Base-by-base conservation (phyloP, 2,797 vertebrate genomes). In the Onychomys leucogaster region DNA sequence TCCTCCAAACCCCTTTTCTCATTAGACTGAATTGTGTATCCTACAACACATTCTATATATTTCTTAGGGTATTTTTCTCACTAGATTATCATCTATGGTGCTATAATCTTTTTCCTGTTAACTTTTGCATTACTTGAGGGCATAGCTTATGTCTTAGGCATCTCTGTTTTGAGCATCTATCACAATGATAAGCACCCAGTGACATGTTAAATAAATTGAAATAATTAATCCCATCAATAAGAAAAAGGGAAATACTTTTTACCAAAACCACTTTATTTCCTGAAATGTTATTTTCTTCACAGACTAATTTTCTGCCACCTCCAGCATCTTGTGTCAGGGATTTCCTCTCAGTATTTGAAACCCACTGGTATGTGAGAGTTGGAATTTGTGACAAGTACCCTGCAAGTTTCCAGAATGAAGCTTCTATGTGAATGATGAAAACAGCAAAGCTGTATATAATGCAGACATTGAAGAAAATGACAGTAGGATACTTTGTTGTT, bases 381-480 rank as follows among this genome's bases (percentile, higher is more conserved):
- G 49, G 69, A 94, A 59, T 97, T 98, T 87, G 59, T 90, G 3
- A 89, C 82, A 88, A 96, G 86, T 69, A 85, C 89, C 10, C 29
- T 96, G 52, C 94, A 96, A 95, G 94, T 96, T 96, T 93, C 90
- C 61, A 95, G 90, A 88, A 73, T 94, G 93, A 95, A 87, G 25
- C 32, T 96, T 59, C 69, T 97, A 13, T 98, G 95, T 94, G 77
- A 97, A 84, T 82, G 92, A 81, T 82, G 97, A 89, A 97, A 97
- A 91, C 85, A 95, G 27, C 90, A 95, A 95, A 93, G 95, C 34
- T 96, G 94, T 76, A 59, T 76, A 59, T 90, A n/a, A 89, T 97
- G 90, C 49, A 96, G 73, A 80, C 65, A 84, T 55, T 98, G 57
- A 93, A 90, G 95, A 98, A 96, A 96, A 80, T 82, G 16, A 71